These are phyloP conservation scores for Drosophila parvula DNA, from an alignment of 1,140 invertebrate genomes.

Conservation along the genomic window DNA sequence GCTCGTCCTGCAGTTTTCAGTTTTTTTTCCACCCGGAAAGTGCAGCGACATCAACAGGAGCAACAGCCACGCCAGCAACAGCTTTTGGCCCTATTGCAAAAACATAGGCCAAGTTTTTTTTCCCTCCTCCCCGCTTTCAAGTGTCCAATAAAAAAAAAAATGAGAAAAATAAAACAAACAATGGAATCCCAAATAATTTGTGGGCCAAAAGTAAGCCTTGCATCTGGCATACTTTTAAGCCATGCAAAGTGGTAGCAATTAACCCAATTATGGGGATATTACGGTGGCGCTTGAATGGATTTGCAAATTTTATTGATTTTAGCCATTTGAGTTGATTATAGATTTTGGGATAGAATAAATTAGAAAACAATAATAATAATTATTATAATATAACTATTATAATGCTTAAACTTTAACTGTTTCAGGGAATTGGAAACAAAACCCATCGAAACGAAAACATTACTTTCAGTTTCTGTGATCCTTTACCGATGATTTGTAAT, in stretches of 20 bases:
- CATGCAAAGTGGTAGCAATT: constrained; percentile 21
- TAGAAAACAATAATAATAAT: not conserved
- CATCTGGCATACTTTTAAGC: constrained; percentile 36
- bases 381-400: not conserved
- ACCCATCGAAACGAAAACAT: not conserved
- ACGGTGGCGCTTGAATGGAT: not conserved
- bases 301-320: constrained; percentile 30
- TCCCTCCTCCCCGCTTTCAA: not conserved
- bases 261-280: constrained; percentile 22
- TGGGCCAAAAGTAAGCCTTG: constrained; percentile 29
- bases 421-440: not conserved
- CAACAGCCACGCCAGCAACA: constrained; percentile 32
- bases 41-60: constrained; percentile 35
- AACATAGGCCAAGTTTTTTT: constrained; percentile 26
- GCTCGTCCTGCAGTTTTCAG: constrained; percentile 31
- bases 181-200: constrained; percentile 42
- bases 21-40: constrained; percentile 24
- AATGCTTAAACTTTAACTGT: too few relatives aligned
- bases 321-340: not conserved
- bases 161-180: constrained; percentile 24
- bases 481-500: too few relatives aligned
- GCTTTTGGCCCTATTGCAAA: constrained; percentile 34
- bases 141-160: constrained; percentile 26
- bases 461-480: not conserved
- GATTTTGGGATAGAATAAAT: not conserved